These are phyloP conservation scores for Eulemur rufifrons DNA, from an alignment of 2,113 vertebrate genomes.

Conservation along the genomic window DNA sequence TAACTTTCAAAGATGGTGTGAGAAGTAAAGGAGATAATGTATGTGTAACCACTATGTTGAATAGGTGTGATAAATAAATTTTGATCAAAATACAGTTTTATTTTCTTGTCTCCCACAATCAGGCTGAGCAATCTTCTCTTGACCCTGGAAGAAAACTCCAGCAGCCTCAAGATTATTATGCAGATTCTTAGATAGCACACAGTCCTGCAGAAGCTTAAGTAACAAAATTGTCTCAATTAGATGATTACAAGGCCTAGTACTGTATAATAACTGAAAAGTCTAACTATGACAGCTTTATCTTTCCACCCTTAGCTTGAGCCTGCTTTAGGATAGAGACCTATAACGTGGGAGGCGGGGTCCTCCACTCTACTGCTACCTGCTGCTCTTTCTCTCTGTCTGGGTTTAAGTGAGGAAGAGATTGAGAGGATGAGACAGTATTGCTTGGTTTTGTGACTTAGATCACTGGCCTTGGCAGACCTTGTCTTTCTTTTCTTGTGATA, in stretches of 20 bases:
- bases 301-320: neutral
- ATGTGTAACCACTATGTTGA: neutral
- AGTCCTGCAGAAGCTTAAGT: neutral
- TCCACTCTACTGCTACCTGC: neutral
- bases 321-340: neutral
- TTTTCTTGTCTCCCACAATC: neutral
- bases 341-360: neutral
- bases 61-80: neutral
- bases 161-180: neutral
- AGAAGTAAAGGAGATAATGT: neutral
- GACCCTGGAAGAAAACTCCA: neutral
- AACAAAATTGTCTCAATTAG: neutral
- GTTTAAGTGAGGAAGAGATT: neutral
- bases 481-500: neutral
- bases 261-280: neutral
- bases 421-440: neutral
- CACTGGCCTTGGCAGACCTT: neutral
- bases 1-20: neutral
- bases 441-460: neutral
- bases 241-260: neutral
- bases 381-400: neutral
- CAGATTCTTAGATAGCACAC: neutral
- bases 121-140: neutral
- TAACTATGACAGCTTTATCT: neutral
- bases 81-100: neutral